Conservation (phyloP, 2,888 invertebrate species). For the Actias luna region DNA sequence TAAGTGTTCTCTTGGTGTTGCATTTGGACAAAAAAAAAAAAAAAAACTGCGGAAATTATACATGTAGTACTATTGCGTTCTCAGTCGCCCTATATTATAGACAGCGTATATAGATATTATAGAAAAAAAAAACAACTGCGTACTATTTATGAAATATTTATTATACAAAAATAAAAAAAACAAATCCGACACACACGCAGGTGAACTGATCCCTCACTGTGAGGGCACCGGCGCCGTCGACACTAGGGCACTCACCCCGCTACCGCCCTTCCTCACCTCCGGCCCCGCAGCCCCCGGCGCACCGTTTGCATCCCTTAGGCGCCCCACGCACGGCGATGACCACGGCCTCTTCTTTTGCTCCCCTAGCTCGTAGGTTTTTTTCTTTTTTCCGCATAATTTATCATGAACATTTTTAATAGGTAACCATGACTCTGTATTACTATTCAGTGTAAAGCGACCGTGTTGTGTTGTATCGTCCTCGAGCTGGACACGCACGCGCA, state of each 20-base stretch:
- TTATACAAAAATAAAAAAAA: background rate
- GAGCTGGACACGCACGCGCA: background rate
- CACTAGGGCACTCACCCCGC: background rate
- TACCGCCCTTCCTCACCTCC: background rate
- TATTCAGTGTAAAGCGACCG: background rate
- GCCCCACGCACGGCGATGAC: background rate
- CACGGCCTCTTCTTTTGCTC: background rate
- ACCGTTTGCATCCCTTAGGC: background rate
- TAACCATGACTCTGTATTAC: background rate
- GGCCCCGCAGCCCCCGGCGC: background rate
- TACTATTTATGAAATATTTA: background rate
- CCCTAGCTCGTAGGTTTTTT: background rate
- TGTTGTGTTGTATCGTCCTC: background rate
- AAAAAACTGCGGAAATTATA: no score
- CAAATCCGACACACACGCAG: slow-evolving; percentile 1
- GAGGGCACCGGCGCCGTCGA: background rate
- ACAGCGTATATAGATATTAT: no score
- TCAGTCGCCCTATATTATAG: no score
- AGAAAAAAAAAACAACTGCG: no score
- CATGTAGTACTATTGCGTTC: no score
- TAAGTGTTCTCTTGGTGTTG: no score
- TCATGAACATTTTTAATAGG: background rate
- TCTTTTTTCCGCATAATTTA: background rate
- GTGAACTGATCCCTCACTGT: background rate
- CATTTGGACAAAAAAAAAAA: no score